phyloP scores from a whole-genome alignment of 2,113 vertebrate genomes.

The Pachycephala philippinensis region DNA sequence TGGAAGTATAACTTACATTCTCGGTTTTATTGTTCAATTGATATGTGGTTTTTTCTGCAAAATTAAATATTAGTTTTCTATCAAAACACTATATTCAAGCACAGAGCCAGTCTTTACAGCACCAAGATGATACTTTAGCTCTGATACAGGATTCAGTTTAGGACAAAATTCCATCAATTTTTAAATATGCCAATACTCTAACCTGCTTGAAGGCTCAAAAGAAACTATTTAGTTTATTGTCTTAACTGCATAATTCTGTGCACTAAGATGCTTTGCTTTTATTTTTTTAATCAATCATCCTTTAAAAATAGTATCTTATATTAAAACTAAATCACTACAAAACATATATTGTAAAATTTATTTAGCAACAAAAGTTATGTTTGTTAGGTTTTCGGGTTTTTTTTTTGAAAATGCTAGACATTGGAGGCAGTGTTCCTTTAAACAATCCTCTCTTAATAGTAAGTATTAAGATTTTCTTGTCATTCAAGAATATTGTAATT shows the following conservation, averaged over 20 bases:
- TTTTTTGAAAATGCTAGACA: not conserved
- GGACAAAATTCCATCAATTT: not conserved
- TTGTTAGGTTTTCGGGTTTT: fast-evolving
- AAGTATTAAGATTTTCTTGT: conserved; percentile 25
- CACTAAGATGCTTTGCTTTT: not conserved
- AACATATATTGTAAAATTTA: not conserved
- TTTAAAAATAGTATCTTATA: not conserved
- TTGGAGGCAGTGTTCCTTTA: not conserved
- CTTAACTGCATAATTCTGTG: not conserved
- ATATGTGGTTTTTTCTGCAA: not conserved
- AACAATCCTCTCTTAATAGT: not conserved
- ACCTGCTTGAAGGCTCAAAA: not conserved
- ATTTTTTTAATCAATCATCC: not conserved
- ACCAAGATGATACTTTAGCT: not conserved
- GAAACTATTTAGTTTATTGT: not conserved
- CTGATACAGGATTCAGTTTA: not conserved
- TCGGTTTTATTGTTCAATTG: not conserved
- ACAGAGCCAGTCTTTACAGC: not conserved
- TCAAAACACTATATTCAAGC: not conserved
- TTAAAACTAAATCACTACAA: not conserved
- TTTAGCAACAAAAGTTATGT: not conserved
- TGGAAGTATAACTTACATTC: not conserved
- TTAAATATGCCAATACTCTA: not conserved
- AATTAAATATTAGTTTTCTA: not conserved
- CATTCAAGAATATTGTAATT: conserved; percentile 26